Conservation (phyloP, 2,888 invertebrate genomes). For the Dasypolia templi region DNA sequence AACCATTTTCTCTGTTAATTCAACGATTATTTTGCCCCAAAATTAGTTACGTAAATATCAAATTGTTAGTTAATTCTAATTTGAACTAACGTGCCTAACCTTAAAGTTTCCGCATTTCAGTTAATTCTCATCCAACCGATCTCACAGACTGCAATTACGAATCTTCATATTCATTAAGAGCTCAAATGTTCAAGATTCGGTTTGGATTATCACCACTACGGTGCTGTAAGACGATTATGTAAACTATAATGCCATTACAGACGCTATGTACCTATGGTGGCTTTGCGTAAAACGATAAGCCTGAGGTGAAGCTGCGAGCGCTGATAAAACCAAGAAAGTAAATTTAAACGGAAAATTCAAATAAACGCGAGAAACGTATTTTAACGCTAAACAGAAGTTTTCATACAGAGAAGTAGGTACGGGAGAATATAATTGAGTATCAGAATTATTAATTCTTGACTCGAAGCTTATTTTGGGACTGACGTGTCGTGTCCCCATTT, state of each 20-base stretch:
- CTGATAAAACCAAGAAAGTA: constrained; percentile 66
- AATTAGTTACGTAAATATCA: neutral
- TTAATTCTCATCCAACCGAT: constrained; percentile 41
- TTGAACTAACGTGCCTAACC: constrained; percentile 6
- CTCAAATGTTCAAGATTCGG: constrained; percentile 57
- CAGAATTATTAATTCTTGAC: constrained; percentile 45
- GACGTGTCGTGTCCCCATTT: constrained; percentile 26
- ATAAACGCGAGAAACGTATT: constrained; percentile 80
- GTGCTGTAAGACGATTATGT: constrained; percentile 63
- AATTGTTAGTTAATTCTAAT: constrained; percentile 22
- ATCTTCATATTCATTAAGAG: constrained; percentile 60
- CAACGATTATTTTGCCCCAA: neutral
- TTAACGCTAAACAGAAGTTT: constrained; percentile 74
- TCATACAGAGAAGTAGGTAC: constrained; percentile 55
- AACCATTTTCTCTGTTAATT: neutral
- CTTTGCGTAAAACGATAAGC: constrained; percentile 65
- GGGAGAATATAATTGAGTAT: constrained; percentile 49
- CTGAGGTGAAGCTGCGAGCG: constrained; percentile 61
- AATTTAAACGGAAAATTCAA: constrained; percentile 77
- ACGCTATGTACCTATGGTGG: constrained; percentile 60
- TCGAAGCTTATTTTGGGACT: constrained; percentile 10
- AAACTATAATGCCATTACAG: constrained; percentile 59
- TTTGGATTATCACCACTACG: constrained; percentile 59
- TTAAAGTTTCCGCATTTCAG: constrained; percentile 44
- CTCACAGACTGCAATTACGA: constrained; percentile 57